A percentile compares a stretch with the other conserved stretches of the same genome.
phyloP scores from a whole-genome alignment of 2,888 invertebrate species.

The Cheilosia impressa region DNA sequence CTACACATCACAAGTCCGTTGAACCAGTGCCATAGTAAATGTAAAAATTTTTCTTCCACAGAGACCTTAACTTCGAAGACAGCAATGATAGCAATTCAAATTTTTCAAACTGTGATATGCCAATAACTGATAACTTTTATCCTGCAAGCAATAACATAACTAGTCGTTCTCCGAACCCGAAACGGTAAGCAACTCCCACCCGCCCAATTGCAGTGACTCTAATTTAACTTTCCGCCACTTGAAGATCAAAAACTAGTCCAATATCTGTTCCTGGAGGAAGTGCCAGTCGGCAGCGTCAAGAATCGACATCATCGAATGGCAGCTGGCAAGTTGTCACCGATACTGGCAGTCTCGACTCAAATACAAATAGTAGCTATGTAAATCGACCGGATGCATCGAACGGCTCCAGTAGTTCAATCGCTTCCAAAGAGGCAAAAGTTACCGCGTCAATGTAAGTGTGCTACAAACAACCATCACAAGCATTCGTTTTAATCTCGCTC shows the following conservation, averaged over 20 bases:
- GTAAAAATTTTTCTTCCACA: slow-evolving; percentile 59
- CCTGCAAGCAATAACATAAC: slow-evolving; percentile 79
- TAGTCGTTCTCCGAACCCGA: slow-evolving; percentile 82
- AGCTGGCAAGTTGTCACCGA: slow-evolving; percentile 90
- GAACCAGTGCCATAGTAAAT: no score
- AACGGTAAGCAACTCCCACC: slow-evolving; percentile 77
- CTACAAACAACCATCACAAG: no score
- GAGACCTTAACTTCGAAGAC: slow-evolving; percentile 81
- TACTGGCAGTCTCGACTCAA: slow-evolving; percentile 86
- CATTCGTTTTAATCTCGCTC: not conserved
- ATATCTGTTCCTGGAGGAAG: slow-evolving; percentile 86
- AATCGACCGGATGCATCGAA: slow-evolving; percentile 49
- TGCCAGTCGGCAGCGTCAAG: slow-evolving; percentile 85
- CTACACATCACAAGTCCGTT: no score
- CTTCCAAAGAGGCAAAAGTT: slow-evolving; percentile 51
- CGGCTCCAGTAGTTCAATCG: slow-evolving; percentile 36
- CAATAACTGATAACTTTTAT: slow-evolving; percentile 81
- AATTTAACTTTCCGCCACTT: not conserved
- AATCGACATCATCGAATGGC: slow-evolving; percentile 86
- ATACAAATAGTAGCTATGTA: slow-evolving; percentile 80
- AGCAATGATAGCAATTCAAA: slow-evolving; percentile 83
- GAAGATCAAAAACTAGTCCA: slow-evolving; percentile 85
- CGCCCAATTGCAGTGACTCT: not conserved
- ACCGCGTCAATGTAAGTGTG: slow-evolving; percentile 44
- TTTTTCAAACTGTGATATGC: slow-evolving; percentile 83